Percentiles rank a stretch among this genome's conserved stretches.
Evolutionary conservation across 2,113 vertebrate species (phyloP).

Genomic region (Cheilinus undulatus): DNA sequence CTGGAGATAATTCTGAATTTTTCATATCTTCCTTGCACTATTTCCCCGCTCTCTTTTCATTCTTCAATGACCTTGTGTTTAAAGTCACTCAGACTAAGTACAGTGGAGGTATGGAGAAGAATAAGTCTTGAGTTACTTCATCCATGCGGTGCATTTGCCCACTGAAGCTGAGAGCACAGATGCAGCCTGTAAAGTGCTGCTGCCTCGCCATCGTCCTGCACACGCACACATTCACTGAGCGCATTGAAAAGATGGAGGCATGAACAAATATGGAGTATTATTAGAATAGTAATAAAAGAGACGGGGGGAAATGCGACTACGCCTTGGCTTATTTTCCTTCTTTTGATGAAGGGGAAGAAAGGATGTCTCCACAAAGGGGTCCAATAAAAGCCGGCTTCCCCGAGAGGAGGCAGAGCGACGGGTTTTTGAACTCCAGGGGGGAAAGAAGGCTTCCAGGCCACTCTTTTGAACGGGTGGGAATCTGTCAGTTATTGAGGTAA

Average conservation of each 20-base stretch:
- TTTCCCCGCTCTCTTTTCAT: slow-evolving; percentile 21
- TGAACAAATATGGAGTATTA: slow-evolving; percentile 66
- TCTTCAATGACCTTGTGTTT: slow-evolving; percentile 24
- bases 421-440: slow-evolving; percentile 61
- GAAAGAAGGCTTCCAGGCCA: slow-evolving; percentile 60
- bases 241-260: slow-evolving; percentile 57
- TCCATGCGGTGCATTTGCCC: slow-evolving; percentile 60
- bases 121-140: slow-evolving; percentile 19
- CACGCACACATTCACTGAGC: slow-evolving; percentile 44
- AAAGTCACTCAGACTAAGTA: slow-evolving; percentile 11
- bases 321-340: slow-evolving; percentile 66
- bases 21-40: slow-evolving; percentile 15
- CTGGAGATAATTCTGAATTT: too few species aligned
- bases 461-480: slow-evolving; percentile 46
- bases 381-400: slow-evolving; percentile 65
- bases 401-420: slow-evolving; percentile 48
- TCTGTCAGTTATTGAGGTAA: slow-evolving; percentile 52
- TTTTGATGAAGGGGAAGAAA: slow-evolving; percentile 67
- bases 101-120: slow-evolving; percentile 23
- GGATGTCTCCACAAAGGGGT: slow-evolving; percentile 63
- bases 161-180: slow-evolving; percentile 62
- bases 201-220: slow-evolving; percentile 27
- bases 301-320: slow-evolving; percentile 27
- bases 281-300: slow-evolving; percentile 66
- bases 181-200: slow-evolving; percentile 42